Percentiles rank a stretch among this genome's conserved stretches.
These are phyloP conservation scores for Anthoscopus minutus DNA, from an alignment of 2,113 vertebrate genomes.

Conservation along the genomic window DNA sequence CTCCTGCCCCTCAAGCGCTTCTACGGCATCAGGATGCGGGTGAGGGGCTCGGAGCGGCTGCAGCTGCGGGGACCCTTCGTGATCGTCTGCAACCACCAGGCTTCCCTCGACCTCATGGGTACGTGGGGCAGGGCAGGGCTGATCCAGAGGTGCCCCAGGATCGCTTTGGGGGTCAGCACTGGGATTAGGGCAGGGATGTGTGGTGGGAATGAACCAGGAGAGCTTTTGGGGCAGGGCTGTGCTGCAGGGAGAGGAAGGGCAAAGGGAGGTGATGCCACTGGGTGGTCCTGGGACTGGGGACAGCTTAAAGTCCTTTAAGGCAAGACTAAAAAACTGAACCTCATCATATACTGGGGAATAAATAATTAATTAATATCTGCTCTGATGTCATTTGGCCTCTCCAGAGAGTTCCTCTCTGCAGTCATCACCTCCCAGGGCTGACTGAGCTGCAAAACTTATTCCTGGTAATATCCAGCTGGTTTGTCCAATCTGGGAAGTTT, in stretches of 20 bases:
- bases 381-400: background rate
- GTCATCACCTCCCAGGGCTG: background rate
- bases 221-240: background rate
- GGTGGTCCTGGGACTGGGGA: background rate
- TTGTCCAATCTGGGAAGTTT: background rate
- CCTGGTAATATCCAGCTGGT: background rate
- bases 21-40: constrained; percentile 72
- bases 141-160: too few relatives aligned
- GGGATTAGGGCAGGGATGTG: background rate
- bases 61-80: constrained; percentile 69
- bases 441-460: background rate
- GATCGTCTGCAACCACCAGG: constrained; percentile 80
- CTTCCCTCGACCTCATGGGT: constrained; percentile 77
- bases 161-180: rapidly evolving
- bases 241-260: background rate
- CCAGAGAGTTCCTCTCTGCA: background rate
- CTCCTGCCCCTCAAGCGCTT: constrained; percentile 73
- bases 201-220: background rate
- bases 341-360: too few relatives aligned
- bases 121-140: background rate
- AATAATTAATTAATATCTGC: background rate
- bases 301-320: background rate
- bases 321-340: background rate
- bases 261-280: rapidly evolving
- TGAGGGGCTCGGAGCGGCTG: constrained; percentile 70